A percentile compares a stretch with the other conserved stretches of the same genome.
Evolutionary conservation across 1,140 invertebrate genomes (phyloP).

Genomic region (Brachionus rubens): DNA sequence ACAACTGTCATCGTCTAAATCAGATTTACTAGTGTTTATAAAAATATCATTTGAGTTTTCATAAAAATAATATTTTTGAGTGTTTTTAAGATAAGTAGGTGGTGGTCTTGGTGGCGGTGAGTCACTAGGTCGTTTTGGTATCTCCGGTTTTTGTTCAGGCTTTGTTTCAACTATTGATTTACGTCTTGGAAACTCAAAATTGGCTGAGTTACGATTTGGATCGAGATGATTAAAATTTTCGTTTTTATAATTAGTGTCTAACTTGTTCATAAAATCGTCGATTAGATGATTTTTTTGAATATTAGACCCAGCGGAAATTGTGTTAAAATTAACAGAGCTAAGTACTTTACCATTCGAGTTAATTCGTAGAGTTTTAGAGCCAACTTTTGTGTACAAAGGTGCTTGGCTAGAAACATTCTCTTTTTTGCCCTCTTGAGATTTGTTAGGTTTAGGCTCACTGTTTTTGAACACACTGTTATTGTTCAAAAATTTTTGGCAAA

Average conservation of each 20-base stretch:
- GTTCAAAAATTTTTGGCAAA: slow-evolving; percentile 23
- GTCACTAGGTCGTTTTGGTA: background rate
- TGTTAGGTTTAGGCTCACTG: too few relatives aligned
- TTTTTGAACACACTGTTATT: too few relatives aligned
- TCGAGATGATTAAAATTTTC: background rate
- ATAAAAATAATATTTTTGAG: slow-evolving; percentile 21
- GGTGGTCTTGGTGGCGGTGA: background rate
- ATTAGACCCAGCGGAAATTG: background rate
- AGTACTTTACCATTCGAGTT: slow-evolving; percentile 11
- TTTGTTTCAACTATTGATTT: background rate
- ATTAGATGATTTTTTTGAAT: background rate
- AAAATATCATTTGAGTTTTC: slow-evolving; percentile 1
- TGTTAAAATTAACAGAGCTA: background rate
- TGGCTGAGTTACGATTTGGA: background rate
- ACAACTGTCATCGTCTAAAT: background rate
- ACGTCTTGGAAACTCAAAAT: background rate
- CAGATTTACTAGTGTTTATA: background rate
- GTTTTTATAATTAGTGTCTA: background rate
- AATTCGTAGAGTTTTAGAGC: background rate
- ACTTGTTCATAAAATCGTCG: background rate
- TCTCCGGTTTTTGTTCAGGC: background rate
- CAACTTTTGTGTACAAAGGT: background rate
- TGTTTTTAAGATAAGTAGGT: background rate
- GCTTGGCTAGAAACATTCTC: background rate
- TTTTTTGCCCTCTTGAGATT: background rate